Conservation (phyloP, 2,888 invertebrate species). For the Cepaea hortensis region DNA sequence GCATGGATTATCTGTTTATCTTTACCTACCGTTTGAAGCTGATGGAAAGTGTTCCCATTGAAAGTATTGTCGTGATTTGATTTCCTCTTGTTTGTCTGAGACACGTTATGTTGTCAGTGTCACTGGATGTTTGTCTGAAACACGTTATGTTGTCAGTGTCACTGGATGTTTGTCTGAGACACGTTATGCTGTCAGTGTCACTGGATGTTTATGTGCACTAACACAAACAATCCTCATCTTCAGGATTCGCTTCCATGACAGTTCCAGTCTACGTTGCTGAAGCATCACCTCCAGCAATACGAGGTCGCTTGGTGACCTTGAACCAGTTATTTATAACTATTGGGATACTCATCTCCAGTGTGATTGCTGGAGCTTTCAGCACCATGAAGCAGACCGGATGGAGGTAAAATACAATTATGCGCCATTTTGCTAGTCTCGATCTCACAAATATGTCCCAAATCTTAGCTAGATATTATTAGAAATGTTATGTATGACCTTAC, state of each 20-base stretch:
- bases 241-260: slow-evolving; percentile 79
- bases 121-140: too few species aligned
- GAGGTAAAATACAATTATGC: slow-evolving; percentile 72
- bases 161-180: too few species aligned
- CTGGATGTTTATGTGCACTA: too few species aligned
- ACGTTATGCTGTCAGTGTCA: too few species aligned
- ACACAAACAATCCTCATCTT: not conserved
- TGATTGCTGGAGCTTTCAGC: slow-evolving; percentile 78
- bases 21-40: too few species aligned
- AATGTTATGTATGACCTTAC: too few species aligned
- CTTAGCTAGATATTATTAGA: not conserved
- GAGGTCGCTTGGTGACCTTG: slow-evolving; percentile 78
- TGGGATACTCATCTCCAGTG: slow-evolving; percentile 77
- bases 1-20: too few species aligned
- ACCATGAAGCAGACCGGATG: slow-evolving; percentile 77
- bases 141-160: too few species aligned
- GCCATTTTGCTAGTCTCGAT: not conserved
- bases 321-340: slow-evolving; percentile 78
- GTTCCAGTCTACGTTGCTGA: slow-evolving; percentile 80
- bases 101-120: too few species aligned
- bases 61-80: too few species aligned
- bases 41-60: too few species aligned
- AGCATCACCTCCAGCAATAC: slow-evolving; percentile 76
- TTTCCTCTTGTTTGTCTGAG: too few species aligned
- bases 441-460: not conserved